Conservation (phyloP, 2,113 vertebrate species). For the Podarcis raffonei region DNA sequence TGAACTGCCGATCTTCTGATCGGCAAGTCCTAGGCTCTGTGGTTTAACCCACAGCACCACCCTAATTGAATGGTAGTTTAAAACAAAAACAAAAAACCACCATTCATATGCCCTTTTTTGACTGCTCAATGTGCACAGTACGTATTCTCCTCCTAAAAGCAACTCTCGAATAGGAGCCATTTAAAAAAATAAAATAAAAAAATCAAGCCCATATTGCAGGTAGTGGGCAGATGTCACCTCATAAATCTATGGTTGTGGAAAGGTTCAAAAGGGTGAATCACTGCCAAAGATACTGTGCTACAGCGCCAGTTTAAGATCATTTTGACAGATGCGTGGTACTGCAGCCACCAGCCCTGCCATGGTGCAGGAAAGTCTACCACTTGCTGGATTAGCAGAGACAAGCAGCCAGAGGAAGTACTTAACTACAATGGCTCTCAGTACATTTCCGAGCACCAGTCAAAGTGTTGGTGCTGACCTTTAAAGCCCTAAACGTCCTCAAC, state of each 20-base stretch:
- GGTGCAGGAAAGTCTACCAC: too few species aligned
- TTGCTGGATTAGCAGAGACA: too few species aligned
- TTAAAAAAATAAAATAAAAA: too few species aligned
- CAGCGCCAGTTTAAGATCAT: neutral
- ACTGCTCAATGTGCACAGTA: neutral
- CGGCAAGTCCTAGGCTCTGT: too few species aligned
- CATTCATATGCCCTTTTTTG: neutral
- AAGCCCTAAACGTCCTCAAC: too few species aligned
- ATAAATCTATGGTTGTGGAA: neutral
- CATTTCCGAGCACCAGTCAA: too few species aligned
- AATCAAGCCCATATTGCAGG: neutral
- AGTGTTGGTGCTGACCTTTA: too few species aligned
- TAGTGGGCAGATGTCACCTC: neutral
- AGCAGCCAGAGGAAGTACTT: neutral
- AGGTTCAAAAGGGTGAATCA: neutral
- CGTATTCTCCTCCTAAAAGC: neutral
- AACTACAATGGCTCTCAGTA: too few species aligned
- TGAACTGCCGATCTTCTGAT: too few species aligned
- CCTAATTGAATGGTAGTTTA: neutral
- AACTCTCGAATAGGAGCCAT: neutral
- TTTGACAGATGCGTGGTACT: neutral
- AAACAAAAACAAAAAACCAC: neutral
- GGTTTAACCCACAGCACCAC: too few species aligned
- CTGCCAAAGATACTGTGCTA: neutral
- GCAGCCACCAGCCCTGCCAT: neutral